Evolutionary conservation across 2,888 invertebrate genomes (phyloP).

Genomic region (Hirtodrosophila duncani): DNA sequence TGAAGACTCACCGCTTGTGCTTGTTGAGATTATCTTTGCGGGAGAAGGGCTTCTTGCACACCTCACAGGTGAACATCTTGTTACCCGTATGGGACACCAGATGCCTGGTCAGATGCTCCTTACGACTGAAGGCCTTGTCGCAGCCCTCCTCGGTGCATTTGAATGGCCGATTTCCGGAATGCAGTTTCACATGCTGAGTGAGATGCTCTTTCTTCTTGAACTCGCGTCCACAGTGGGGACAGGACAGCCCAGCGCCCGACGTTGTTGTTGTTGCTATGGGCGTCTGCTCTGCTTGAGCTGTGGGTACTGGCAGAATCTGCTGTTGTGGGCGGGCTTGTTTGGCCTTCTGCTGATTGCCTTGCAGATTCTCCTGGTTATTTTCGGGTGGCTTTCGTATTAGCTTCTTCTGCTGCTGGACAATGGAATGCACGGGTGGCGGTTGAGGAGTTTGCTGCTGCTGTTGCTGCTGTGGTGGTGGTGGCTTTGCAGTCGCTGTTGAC

Average conservation of each 20-base stretch:
- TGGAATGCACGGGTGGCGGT: constrained; percentile 1
- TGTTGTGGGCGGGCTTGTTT: constrained; percentile 35
- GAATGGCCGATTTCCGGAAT: constrained; percentile 84
- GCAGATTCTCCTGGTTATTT: neutral
- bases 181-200: constrained; percentile 84
- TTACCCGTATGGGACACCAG: constrained; percentile 84
- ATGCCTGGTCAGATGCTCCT: constrained; percentile 84
- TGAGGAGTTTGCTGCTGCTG: constrained; percentile 37
- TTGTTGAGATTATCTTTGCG: constrained; percentile 78
- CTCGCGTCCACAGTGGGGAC: constrained; percentile 81
- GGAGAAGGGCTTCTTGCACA: constrained; percentile 81
- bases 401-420: constrained; percentile 46
- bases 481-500: constrained; percentile 20
- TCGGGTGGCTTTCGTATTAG: constrained; percentile 41
- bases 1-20: constrained; percentile 71
- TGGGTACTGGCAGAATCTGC: constrained; percentile 46
- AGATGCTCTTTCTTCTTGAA: constrained; percentile 85
- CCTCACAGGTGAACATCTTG: constrained; percentile 83
- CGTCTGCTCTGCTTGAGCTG: constrained; percentile 8
- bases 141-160: constrained; percentile 81
- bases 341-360: constrained; percentile 7
- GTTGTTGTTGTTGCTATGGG: constrained; percentile 6
- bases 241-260: constrained; percentile 21
- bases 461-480: constrained; percentile 43
- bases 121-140: constrained; percentile 83